Percentiles rank a stretch among this genome's conserved stretches.
Evolutionary conservation across 2,797 vertebrate genomes (phyloP).

Genomic region (Salarias fasciatus): DNA sequence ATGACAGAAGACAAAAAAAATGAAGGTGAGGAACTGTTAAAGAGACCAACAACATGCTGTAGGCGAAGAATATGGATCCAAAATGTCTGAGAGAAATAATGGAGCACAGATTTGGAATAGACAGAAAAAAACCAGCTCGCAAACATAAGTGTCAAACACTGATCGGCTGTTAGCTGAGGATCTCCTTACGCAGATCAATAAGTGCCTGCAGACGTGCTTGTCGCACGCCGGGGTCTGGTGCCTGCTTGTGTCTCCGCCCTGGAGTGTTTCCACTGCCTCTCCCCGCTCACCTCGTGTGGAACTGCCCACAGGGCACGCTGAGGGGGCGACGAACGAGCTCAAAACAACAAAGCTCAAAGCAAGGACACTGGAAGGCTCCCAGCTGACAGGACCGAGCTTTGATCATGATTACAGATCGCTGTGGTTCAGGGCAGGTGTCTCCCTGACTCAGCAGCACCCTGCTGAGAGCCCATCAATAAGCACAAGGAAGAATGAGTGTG

Average conservation of each 20-base stretch:
- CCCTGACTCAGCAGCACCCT: constrained; percentile 55
- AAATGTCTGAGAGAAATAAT: neutral
- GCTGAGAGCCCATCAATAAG: constrained; percentile 62
- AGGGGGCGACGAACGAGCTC: constrained; percentile 22
- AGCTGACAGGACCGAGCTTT: constrained; percentile 67
- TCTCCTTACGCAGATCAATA: constrained; percentile 68
- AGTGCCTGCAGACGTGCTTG: constrained; percentile 34
- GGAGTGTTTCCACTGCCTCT: constrained; percentile 1
- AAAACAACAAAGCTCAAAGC: constrained; percentile 58
- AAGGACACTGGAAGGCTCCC: constrained; percentile 44
- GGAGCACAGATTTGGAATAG: constrained; percentile 6
- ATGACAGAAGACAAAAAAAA: constrained; percentile 39
- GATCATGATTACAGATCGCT: constrained; percentile 69
- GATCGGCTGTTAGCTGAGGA: constrained; percentile 17
- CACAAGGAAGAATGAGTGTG: constrained; percentile 44
- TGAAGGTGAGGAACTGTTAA: constrained; percentile 49
- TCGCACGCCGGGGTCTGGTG: constrained; percentile 36
- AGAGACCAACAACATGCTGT: constrained; percentile 15
- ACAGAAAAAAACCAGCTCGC: constrained; percentile 8
- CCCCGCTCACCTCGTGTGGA: constrained; percentile 19
- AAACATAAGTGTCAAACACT: constrained; percentile 39
- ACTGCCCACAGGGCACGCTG: constrained; percentile 44
- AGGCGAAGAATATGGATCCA: neutral
- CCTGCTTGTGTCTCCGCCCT: constrained; percentile 34
- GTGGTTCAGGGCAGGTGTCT: constrained; percentile 65